Percentiles rank a stretch among this genome's conserved stretches.
phyloP scores from a whole-genome alignment of 2,888 invertebrate genomes.

The Ptilodon capucinus region DNA sequence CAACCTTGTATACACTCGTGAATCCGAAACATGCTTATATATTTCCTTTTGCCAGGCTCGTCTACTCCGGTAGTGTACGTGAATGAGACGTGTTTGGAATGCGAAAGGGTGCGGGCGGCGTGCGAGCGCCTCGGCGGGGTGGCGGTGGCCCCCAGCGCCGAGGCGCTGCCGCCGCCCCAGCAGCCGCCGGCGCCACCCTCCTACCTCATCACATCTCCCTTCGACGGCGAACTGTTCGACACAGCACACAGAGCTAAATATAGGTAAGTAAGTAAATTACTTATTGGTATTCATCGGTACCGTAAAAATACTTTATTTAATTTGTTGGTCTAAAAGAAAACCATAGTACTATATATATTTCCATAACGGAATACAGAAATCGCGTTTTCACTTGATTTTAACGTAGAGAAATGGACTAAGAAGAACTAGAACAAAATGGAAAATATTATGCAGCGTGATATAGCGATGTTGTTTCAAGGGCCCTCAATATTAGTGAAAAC shows the following conservation, averaged over 20 bases:
- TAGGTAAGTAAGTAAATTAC: slow-evolving; percentile 51
- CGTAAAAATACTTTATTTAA: background rate
- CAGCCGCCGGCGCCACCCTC: slow-evolving; percentile 62
- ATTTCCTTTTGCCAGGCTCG: slow-evolving; percentile 52
- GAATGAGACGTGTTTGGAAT: slow-evolving; percentile 74
- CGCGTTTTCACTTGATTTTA: background rate
- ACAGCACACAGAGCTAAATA: slow-evolving; percentile 83
- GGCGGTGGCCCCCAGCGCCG: slow-evolving; percentile 65
- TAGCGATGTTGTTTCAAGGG: background rate
- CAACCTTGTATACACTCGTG: slow-evolving; percentile 1
- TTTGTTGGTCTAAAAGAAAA: too few species aligned
- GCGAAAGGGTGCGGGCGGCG: slow-evolving; percentile 75
- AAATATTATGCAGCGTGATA: background rate
- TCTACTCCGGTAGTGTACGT: slow-evolving; percentile 71
- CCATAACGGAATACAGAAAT: background rate
- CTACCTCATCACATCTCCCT: slow-evolving; percentile 86
- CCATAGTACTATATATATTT: too few species aligned
- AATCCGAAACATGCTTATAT: slow-evolving; percentile 1
- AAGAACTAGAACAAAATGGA: background rate
- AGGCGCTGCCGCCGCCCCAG: slow-evolving; percentile 63
- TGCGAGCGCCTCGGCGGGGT: slow-evolving; percentile 75
- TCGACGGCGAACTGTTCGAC: slow-evolving; percentile 88
- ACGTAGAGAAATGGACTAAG: background rate
- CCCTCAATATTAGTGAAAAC: background rate
- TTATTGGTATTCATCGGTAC: background rate